phyloP scores from a whole-genome alignment of 2,113 vertebrate genomes.

The Dasyprocta punctata region DNA sequence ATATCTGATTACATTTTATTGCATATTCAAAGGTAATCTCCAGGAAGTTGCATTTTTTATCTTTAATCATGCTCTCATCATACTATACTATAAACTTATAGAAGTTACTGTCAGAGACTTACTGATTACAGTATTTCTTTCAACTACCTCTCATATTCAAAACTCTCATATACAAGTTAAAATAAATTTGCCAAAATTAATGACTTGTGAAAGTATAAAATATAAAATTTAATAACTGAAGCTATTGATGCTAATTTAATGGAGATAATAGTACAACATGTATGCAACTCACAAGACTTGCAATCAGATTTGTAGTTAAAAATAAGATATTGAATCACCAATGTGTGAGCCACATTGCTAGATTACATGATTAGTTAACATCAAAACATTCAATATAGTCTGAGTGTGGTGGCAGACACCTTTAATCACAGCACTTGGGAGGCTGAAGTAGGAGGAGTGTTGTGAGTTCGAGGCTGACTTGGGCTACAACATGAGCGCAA shows the following conservation, averaged over 20 bases:
- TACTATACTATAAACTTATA: too few relatives aligned
- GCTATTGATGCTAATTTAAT: background rate
- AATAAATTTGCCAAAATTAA: background rate
- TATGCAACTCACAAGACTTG: background rate
- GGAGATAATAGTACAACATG: background rate
- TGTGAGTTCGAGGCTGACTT: too few relatives aligned
- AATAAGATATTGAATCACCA: background rate
- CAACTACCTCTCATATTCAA: background rate
- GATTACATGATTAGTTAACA: background rate
- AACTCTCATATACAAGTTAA: background rate
- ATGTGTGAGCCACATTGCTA: background rate
- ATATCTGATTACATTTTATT: background rate
- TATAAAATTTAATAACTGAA: background rate
- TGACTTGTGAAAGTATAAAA: background rate
- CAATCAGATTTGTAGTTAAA: conserved; percentile 9
- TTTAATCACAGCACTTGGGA: too few relatives aligned
- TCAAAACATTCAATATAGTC: background rate
- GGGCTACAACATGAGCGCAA: too few relatives aligned
- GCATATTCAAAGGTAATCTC: background rate
- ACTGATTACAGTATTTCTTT: background rate
- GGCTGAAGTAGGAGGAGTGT: too few relatives aligned
- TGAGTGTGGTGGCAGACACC: too few relatives aligned
- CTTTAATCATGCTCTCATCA: background rate
- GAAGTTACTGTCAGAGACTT: background rate
- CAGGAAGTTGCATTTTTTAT: background rate